Conservation (phyloP, 2,113 vertebrate genomes). For the Clinocottus analis region DNA sequence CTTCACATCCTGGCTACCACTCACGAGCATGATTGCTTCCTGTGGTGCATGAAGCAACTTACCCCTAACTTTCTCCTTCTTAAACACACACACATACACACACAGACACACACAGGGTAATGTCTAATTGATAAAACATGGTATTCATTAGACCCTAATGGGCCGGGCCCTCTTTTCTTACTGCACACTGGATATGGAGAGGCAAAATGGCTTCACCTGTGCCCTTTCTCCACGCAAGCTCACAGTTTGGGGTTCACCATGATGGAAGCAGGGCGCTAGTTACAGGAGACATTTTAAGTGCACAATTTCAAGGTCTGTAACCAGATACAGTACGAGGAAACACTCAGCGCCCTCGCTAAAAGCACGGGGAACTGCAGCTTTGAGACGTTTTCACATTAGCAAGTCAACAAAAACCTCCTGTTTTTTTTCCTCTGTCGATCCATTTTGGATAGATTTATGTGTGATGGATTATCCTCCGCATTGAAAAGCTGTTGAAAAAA, state of each 20-base stretch:
- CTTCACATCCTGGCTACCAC: conserved; percentile 38
- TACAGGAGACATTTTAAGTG: conserved; percentile 79
- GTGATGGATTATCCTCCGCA: conserved; percentile 1
- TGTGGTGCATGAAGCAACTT: conserved; percentile 50
- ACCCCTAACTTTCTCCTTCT: conserved; percentile 7
- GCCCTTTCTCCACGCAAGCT: conserved; percentile 48
- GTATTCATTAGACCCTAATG: conserved; percentile 76
- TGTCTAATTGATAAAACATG: conserved; percentile 78
- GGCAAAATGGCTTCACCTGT: conserved; percentile 70
- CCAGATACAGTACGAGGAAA: conserved; percentile 60
- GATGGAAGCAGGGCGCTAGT: conserved; percentile 71
- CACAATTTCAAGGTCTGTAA: conserved; percentile 74
- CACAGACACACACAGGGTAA: conserved; percentile 24
- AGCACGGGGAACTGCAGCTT: conserved; percentile 12
- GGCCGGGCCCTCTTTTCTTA: conserved; percentile 56
- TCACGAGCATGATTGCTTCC: conserved; percentile 59
- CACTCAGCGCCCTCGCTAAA: conserved; percentile 43
- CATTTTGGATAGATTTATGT: conserved; percentile 17
- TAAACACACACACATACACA: conserved; percentile 37
- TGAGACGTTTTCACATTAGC: conserved; percentile 19
- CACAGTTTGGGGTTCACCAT: conserved; percentile 46
- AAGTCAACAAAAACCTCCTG: background rate
- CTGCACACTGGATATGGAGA: conserved; percentile 54
- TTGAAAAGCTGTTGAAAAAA: background rate
- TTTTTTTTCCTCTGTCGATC: conserved; percentile 8